A percentile compares a stretch with the other conserved stretches of the same genome.
These are phyloP conservation scores for Menura novaehollandiae DNA, from an alignment of 2,113 vertebrate species.

Conservation along the genomic window DNA sequence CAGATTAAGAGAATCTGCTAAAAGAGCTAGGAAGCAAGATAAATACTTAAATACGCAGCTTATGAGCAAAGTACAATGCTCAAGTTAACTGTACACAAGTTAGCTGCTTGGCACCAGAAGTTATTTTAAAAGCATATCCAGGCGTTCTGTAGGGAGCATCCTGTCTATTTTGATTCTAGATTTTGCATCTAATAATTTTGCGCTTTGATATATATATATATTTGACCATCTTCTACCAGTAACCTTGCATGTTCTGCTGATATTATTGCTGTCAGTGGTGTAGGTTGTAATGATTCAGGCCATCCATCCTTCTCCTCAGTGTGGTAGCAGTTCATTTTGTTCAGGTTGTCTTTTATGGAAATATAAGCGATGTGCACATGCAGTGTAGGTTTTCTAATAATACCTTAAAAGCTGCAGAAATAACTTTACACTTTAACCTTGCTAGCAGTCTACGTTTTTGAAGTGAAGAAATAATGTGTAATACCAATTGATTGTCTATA, in stretches of 20 bases:
- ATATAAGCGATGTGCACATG: not conserved
- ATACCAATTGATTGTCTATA: not conserved
- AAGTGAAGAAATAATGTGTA: not conserved
- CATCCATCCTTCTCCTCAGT: not conserved
- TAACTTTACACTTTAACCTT: not conserved
- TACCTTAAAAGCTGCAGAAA: not conserved
- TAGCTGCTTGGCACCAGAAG: not conserved
- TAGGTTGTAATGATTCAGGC: not conserved
- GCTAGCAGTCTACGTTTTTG: not conserved
- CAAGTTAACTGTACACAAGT: not conserved
- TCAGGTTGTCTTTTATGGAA: not conserved
- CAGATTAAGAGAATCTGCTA: not conserved
- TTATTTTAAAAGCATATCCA: not conserved
- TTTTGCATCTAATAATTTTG: not conserved
- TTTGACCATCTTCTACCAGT: not conserved
- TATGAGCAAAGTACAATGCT: not conserved
- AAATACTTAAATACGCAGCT: not conserved
- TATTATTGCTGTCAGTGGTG: not conserved
- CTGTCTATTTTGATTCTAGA: not conserved
- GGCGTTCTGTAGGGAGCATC: not conserved
- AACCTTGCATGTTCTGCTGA: not conserved
- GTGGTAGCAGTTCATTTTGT: not conserved
- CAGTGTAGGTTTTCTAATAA: not conserved
- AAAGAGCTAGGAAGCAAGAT: not conserved
- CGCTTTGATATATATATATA: not conserved